A percentile compares a stretch with the other conserved stretches of the same genome.
Evolutionary conservation across 1,140 invertebrate species (phyloP).

Genomic region (Babylonia areolata): DNA sequence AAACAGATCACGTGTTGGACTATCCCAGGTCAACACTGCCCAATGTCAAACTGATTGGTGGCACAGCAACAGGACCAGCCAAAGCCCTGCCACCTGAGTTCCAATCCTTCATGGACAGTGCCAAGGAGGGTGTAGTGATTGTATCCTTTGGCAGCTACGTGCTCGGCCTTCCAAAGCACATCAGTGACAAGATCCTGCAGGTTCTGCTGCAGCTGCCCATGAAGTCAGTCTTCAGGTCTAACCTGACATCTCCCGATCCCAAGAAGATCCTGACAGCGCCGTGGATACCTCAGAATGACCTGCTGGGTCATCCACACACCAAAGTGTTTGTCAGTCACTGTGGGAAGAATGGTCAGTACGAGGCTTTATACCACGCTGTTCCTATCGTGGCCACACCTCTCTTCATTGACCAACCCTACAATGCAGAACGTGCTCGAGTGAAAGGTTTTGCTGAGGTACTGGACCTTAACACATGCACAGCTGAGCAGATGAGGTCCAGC

Average conservation of each 20-base stretch:
- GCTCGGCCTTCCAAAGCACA: conserved; percentile 9
- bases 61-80: conserved; percentile 35
- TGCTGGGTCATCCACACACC: conserved; percentile 48
- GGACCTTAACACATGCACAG: conserved; percentile 58
- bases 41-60: conserved; percentile 53
- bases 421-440: conserved; percentile 68
- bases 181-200: conserved; percentile 37
- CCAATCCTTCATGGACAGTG: conserved; percentile 40
- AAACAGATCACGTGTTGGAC: conserved; percentile 51
- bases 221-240: conserved; percentile 32
- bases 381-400: conserved; percentile 85
- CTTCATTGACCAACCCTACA: conserved; percentile 81
- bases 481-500: conserved; percentile 54
- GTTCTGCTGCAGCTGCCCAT: conserved; percentile 35
- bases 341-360: conserved; percentile 84
- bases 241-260: conserved; percentile 35
- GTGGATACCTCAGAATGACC: conserved; percentile 49
- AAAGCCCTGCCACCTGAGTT: conserved; percentile 38
- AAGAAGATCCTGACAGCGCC: conserved; percentile 35
- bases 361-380: conserved; percentile 84
- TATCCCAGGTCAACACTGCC: conserved; percentile 51
- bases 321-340: conserved; percentile 85
- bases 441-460: conserved; percentile 69
- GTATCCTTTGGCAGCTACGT: conserved; percentile 50
- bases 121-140: conserved; percentile 47